phyloP scores from a whole-genome alignment of 1,140 invertebrate genomes.

The Antheraea mylitta region DNA sequence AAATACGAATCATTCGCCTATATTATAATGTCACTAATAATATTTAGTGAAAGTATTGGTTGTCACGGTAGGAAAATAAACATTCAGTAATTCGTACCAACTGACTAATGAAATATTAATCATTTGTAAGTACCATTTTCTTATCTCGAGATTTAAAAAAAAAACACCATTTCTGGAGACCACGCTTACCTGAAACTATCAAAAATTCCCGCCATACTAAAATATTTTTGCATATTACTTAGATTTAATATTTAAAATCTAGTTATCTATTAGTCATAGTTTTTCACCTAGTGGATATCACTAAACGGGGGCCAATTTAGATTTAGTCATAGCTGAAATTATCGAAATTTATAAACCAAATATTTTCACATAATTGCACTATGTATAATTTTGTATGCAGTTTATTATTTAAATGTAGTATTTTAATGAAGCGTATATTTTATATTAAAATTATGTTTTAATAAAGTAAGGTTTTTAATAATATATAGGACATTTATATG shows the following conservation, averaged over 20 bases:
- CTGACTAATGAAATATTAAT: too few species aligned
- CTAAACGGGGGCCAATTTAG: constrained; percentile 54
- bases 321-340: constrained; percentile 24
- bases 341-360: not conserved
- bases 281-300: constrained; percentile 35
- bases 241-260: not conserved
- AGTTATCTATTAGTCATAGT: constrained; percentile 7
- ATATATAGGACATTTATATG: not conserved
- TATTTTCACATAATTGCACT: constrained; percentile 9
- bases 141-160: too few species aligned
- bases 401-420: not conserved
- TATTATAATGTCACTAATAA: too few species aligned
- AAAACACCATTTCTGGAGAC: not conserved
- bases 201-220: not conserved
- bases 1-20: too few species aligned
- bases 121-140: too few species aligned
- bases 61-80: too few species aligned
- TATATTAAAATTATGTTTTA: not conserved
- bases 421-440: not conserved
- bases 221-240: not conserved
- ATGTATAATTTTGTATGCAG: not conserved
- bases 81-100: too few species aligned
- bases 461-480: not conserved
- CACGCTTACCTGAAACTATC: not conserved
- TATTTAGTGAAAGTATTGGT: too few species aligned